phyloP scores from a whole-genome alignment of 2,888 invertebrate genomes.

The Notodonta ziczac region DNA sequence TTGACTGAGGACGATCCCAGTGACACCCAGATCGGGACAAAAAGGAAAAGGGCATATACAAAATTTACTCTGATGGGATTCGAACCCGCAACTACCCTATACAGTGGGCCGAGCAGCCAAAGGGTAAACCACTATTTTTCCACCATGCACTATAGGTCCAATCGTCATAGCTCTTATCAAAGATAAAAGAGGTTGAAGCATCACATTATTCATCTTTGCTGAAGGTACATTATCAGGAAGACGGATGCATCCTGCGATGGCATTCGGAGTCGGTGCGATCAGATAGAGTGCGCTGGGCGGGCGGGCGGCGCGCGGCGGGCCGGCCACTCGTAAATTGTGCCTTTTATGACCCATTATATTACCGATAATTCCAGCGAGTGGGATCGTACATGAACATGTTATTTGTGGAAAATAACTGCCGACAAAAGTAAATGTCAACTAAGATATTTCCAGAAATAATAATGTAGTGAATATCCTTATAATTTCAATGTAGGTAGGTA shows the following conservation, averaged over 20 bases:
- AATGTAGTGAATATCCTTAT: too few relatives aligned
- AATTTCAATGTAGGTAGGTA: too few relatives aligned
- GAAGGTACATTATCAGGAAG: slow-evolving; percentile 29
- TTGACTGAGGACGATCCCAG: too few relatives aligned
- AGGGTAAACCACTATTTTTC: too few relatives aligned
- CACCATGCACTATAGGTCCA: too few relatives aligned
- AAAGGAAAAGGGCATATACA: too few relatives aligned
- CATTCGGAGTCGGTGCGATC: slow-evolving; percentile 49
- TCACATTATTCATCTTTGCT: slow-evolving; percentile 14
- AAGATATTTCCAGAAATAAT: too few relatives aligned
- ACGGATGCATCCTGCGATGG: slow-evolving; percentile 31
- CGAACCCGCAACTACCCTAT: too few relatives aligned
- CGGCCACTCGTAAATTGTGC: slow-evolving; percentile 69
- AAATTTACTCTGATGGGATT: too few relatives aligned
- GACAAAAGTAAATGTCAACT: background rate
- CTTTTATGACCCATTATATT: slow-evolving; percentile 76
- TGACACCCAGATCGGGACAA: too few relatives aligned
- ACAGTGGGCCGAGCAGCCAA: too few relatives aligned
- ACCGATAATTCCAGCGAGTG: slow-evolving; percentile 59
- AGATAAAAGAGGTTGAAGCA: slow-evolving; percentile 4
- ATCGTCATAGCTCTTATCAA: too few relatives aligned
- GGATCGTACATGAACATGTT: slow-evolving; percentile 56
- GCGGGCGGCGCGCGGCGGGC: slow-evolving; percentile 27
- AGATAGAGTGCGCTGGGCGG: slow-evolving; percentile 58
- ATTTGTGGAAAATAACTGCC: slow-evolving; percentile 36